phyloP scores from a whole-genome alignment of 53 echinoderm and acorn worm genomes.

The Glandiceps talaboti region DNA sequence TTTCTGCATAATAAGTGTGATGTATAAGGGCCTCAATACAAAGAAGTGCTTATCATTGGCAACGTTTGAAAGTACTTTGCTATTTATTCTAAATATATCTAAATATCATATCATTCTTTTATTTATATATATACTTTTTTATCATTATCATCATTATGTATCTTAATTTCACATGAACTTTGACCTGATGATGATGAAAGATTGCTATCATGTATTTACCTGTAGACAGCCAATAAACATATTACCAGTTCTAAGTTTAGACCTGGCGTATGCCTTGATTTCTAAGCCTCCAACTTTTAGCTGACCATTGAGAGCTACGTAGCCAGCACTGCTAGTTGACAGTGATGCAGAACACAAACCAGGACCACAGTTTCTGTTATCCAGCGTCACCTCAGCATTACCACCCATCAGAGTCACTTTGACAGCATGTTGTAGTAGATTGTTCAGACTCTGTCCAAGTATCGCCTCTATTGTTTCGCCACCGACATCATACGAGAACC shows the following conservation, averaged over 20 bases:
- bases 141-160: too few relatives aligned
- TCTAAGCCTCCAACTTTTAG: constrained; percentile 66
- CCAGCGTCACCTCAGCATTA: constrained; percentile 37
- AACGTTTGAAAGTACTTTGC: too few relatives aligned
- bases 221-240: constrained; percentile 86
- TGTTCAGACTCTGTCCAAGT: constrained; percentile 33
- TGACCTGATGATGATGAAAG: background rate
- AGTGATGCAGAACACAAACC: constrained; percentile 43
- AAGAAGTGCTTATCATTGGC: too few relatives aligned
- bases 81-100: too few relatives aligned
- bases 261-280: constrained; percentile 68
- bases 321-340: constrained; percentile 31
- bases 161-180: too few relatives aligned
- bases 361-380: constrained; percentile 45
- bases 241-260: constrained; percentile 49
- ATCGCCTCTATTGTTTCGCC: constrained; percentile 40
- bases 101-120: too few relatives aligned
- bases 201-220: constrained; percentile 36
- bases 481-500: constrained; percentile 53
- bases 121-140: too few relatives aligned
- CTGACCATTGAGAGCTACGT: constrained; percentile 55
- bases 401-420: constrained; percentile 36
- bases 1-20: too few relatives aligned
- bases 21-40: too few relatives aligned
- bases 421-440: constrained; percentile 53